Conservation (phyloP, 2,888 invertebrate genomes). For the Mesoligia furuncula region DNA sequence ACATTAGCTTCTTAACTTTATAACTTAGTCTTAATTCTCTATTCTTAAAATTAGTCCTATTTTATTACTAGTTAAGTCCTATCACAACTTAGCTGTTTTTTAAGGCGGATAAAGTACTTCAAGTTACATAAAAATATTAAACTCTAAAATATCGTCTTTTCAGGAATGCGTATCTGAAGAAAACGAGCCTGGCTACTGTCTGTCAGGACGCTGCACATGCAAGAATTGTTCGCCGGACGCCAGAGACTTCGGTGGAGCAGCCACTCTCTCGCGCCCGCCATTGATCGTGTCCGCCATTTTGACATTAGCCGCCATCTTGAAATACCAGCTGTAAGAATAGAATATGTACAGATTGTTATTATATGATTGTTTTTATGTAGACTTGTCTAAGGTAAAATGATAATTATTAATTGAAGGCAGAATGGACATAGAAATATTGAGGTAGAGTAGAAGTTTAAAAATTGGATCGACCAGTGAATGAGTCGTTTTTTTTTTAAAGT, state of each 20-base stretch:
- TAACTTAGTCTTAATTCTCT: background rate
- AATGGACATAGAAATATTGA: background rate
- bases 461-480: constrained; percentile 3
- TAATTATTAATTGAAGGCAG: constrained; percentile 22
- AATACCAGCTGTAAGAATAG: constrained; percentile 71
- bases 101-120: background rate
- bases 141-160: constrained; percentile 19
- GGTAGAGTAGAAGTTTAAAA: background rate
- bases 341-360: constrained; percentile 33
- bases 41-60: background rate
- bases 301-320: constrained; percentile 76
- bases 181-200: constrained; percentile 86
- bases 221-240: constrained; percentile 85
- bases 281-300: constrained; percentile 75
- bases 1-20: background rate
- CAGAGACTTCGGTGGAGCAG: constrained; percentile 81
- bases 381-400: constrained; percentile 45
- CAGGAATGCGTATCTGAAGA: constrained; percentile 88
- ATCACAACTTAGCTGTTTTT: background rate
- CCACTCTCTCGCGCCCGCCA: constrained; percentile 71
- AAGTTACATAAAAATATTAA: background rate
- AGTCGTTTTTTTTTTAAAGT: background rate
- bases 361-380: constrained; percentile 44
- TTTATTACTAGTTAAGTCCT: background rate
- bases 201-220: constrained; percentile 85